These are phyloP conservation scores for Philereme transversata DNA, from an alignment of 2,888 invertebrate genomes.

Conservation along the genomic window DNA sequence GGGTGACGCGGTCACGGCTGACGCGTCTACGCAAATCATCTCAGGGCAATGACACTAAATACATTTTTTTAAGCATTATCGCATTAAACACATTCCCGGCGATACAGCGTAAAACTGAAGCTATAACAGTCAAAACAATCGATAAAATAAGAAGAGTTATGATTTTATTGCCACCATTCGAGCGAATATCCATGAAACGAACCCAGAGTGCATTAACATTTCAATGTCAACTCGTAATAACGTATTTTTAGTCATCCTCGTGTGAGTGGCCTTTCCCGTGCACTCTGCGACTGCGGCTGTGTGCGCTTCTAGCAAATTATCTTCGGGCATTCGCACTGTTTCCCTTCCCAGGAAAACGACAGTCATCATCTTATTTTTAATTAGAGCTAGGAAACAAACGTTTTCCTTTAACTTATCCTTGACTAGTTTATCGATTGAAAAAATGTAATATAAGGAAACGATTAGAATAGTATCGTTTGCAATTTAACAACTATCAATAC, in stretches of 20 bases:
- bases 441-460: conserved; percentile 59
- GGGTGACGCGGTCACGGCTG: conserved; percentile 45
- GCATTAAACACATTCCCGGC: conserved; percentile 54
- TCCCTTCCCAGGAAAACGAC: conserved; percentile 43
- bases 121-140: conserved; percentile 71
- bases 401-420: conserved; percentile 40
- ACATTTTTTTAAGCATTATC: conserved; percentile 65
- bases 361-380: conserved; percentile 42
- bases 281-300: conserved; percentile 47
- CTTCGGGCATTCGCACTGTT: conserved; percentile 64
- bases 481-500: conserved; percentile 64
- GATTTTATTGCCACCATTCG: conserved; percentile 53
- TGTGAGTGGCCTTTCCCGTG: conserved; percentile 72
- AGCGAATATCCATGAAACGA: conserved; percentile 69
- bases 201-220: conserved; percentile 80
- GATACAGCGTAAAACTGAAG: conserved; percentile 57
- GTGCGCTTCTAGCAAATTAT: conserved; percentile 66
- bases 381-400: conserved; percentile 40
- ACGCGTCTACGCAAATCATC: conserved; percentile 49
- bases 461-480: conserved; percentile 66
- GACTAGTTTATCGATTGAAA: conserved; percentile 26
- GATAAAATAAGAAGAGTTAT: conserved; percentile 63
- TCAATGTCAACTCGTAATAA: conserved; percentile 82
- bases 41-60: conserved; percentile 60
- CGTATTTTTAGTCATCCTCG: conserved; percentile 77